Evolutionary conservation across 2,797 vertebrate genomes (phyloP).

Genomic region (Epinephelus awoara): DNA sequence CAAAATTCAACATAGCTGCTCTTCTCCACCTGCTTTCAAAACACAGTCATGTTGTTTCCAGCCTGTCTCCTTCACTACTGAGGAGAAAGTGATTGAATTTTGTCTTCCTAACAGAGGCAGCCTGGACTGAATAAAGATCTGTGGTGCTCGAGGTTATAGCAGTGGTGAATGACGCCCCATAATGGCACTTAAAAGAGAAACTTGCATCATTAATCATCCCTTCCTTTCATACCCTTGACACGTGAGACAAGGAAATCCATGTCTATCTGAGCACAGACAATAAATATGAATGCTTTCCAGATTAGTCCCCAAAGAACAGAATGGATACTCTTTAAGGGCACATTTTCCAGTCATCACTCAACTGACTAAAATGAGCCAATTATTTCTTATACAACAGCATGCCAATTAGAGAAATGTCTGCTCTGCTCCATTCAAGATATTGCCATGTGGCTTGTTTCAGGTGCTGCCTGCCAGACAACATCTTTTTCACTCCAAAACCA

Average conservation of each 20-base stretch:
- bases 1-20: conserved; percentile 20
- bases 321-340: conserved; percentile 85
- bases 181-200: conserved; percentile 87
- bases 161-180: conserved; percentile 77
- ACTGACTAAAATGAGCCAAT: conserved; percentile 94
- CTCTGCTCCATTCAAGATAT: conserved; percentile 75
- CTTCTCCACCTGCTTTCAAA: conserved; percentile 54
- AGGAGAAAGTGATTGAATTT: conserved; percentile 63
- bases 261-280: conserved; percentile 91
- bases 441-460: conserved; percentile 78
- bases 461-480: conserved; percentile 73
- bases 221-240: conserved; percentile 89
- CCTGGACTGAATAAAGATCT: conserved; percentile 74
- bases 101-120: conserved; percentile 51
- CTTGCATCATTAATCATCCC: conserved; percentile 91
- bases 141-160: conserved; percentile 72
- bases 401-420: conserved; percentile 91
- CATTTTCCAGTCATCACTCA: conserved; percentile 94
- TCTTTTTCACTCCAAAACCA: conserved; percentile 66
- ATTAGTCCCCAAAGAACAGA: conserved; percentile 93
- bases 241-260: conserved; percentile 90
- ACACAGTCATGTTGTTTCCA: conserved; percentile 54
- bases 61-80: conserved; percentile 42
- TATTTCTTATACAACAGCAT: conserved; percentile 89
- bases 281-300: conserved; percentile 93